Conservation (phyloP, 1,140 invertebrate species). For the Teleopsis dalmanni region DNA sequence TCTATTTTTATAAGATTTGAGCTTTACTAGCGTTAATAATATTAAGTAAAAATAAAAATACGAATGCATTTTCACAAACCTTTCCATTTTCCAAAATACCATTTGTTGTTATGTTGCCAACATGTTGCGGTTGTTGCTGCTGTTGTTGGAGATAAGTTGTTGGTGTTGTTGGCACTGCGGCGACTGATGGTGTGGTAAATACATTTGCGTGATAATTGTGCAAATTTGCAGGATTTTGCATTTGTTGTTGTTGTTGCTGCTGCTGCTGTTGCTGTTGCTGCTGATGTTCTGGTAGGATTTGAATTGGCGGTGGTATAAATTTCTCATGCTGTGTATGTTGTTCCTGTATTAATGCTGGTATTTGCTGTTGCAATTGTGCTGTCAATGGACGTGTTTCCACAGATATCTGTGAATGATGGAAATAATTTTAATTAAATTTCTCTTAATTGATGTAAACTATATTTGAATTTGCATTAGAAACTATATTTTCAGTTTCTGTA, state of each 20-base stretch:
- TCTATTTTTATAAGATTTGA: too few species aligned
- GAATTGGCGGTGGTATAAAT: conserved; percentile 35
- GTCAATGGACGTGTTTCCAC: conserved; percentile 37
- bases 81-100: conserved; percentile 40
- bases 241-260: conserved; percentile 16
- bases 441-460: too few species aligned
- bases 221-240: conserved; percentile 18
- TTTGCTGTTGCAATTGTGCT: conserved; percentile 11
- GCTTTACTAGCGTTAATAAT: too few species aligned
- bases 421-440: background rate
- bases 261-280: conserved; percentile 16
- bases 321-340: conserved; percentile 20
- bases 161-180: conserved; percentile 11
- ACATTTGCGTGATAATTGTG: conserved; percentile 30
- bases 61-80: conserved; percentile 18
- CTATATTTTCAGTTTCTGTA: too few species aligned
- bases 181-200: conserved; percentile 28
- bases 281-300: conserved; percentile 29
- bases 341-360: conserved; percentile 11
- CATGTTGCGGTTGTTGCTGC: conserved; percentile 13
- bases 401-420: conserved; percentile 21
- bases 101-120: conserved; percentile 19
- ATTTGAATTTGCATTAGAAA: too few species aligned
- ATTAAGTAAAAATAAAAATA: conserved; percentile 10
- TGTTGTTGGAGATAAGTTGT: conserved; percentile 8